Evolutionary conservation across 2,113 vertebrate species (phyloP), one percentile per base, ranked within the genome.

Genomic region (Anolis carolinensis): DNA sequence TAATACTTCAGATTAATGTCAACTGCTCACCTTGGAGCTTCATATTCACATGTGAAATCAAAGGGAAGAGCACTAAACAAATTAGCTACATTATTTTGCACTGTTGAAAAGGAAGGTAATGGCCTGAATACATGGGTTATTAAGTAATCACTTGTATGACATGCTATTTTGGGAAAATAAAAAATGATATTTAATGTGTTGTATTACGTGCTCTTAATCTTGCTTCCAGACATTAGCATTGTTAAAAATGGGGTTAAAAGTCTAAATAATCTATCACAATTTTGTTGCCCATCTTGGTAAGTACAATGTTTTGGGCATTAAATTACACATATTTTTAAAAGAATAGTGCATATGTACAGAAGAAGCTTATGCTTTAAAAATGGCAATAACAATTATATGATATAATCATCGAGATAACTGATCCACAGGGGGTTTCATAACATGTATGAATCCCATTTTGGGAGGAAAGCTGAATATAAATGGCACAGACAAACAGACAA

Each of bases 21-120:
- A 86, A 93, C 89, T 86, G 91, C 93, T 93, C 94, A 93, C 89
- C 90, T 94, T 86, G 86, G 88, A 90, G 82, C 86, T 92, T 91
- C 89, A 91, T 85, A 93, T 91, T 88, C 84, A 73, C 90, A 90
- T 91, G 81, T 82, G 11, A 59, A 59, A 59, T 1, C 13, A 18
- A 11, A 2, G 16, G 4, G 55, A 13, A 14, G 87, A 84, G 34
- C 89, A 87, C 89, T 92, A 92, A 93, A 91, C 89, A 93, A 92
- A 92, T 92, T 87, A 90, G 84, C 89, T 91, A 84, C 84, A 88
- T 91, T 85, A 92, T 87, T 95, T 92, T 88, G 91, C 90, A 91
- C 85, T 72, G n/a, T 63, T 18, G 39, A 73, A 87, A 83, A 79
- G 81, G 75, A 83, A 82, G n/a, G 44, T 79, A 63, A 73, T 83